Base-by-base conservation (phyloP, 1,140 invertebrate species). In the Kradibia gibbosae region DNA sequence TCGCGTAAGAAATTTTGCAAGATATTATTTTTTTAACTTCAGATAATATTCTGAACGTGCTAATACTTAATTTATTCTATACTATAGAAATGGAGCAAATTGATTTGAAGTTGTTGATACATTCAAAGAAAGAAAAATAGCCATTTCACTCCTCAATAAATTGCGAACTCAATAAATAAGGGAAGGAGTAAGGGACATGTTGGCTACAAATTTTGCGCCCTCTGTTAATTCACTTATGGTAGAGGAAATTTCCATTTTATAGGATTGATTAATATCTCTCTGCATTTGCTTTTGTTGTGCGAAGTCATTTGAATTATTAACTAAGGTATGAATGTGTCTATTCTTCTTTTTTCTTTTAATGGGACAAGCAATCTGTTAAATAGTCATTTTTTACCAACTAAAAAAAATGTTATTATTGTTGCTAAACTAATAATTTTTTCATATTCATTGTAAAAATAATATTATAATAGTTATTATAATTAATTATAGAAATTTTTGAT, bases 191-290 rank as follows among this genome's bases (percentile, higher is more conserved):
- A n/a, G n/a, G n/a, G n/a, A n/a, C n/a, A n/a, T n/a, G n/a, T n/a
- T 72, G 39, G 13, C 8, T 31, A 50, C 70, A 45, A 72, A 72
- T 72, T 72, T 72, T 72, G n/a, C 45, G 25, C 70, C 25, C 20
- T 4, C n/a, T 50, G 11, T 50, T 72, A 72, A 50, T 72, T 72
- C 25, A 50, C 36, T 72, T 72, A 72, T 72, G 15, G 8, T 2
- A 1, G 17, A 25, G n/a, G n/a, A 42, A 70, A 45, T 45, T 42
- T 70, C 31, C 39, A 8, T 42, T 17, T 8, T 15, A 3, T 3
- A 8, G 8, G 31, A 65, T 65, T 36, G 15, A 25, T 36, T 3
- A 45, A 22, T 17, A 34, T 1, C 10, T 65, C 17, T 65, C 13
- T 65, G 22, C 22, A 10, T 42, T 70, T 70, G 42, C 0, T 42